Percentiles rank a stretch among this genome's conserved stretches.
Conservation (phyloP, 2,113 vertebrate species). For the Chaetodon trifascialis region DNA sequence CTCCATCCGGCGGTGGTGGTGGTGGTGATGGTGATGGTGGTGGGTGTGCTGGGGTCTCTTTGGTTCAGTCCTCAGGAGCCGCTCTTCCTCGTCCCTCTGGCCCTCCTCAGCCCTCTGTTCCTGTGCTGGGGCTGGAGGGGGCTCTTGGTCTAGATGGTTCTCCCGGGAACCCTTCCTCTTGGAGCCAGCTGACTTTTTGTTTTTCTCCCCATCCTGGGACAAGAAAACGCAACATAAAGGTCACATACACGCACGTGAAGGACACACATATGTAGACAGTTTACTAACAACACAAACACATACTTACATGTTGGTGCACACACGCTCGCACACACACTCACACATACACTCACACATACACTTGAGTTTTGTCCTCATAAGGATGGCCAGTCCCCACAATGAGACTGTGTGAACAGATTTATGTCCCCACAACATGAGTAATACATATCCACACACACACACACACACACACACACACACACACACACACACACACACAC, state of each 20-base stretch:
- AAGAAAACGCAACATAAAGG: not conserved
- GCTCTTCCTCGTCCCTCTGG: constrained; percentile 76
- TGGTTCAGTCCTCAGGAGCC: constrained; percentile 84
- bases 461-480: too few relatives aligned
- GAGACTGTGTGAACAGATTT: too few relatives aligned
- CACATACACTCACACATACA: too few relatives aligned
- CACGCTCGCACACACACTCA: too few relatives aligned
- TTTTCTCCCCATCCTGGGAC: constrained; percentile 88
- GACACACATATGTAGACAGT: not conserved
- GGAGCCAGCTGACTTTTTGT: constrained; percentile 84
- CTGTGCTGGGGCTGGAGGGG: constrained; percentile 58
- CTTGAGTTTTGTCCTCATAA: too few relatives aligned
- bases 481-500: not conserved
- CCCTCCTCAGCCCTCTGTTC: constrained; percentile 69
- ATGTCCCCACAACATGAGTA: too few relatives aligned
- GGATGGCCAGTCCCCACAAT: too few relatives aligned
- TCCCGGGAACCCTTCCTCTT: constrained; percentile 86
- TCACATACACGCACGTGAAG: not conserved
- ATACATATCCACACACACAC: too few relatives aligned
- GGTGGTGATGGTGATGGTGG: constrained; percentile 89
- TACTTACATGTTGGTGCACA: too few relatives aligned
- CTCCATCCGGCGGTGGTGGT: constrained; percentile 83
- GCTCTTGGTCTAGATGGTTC: constrained; percentile 69
- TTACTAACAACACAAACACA: not conserved
- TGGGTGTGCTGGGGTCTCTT: constrained; percentile 88